Percentiles rank a stretch among this genome's conserved stretches.
phyloP scores from a whole-genome alignment of 2,797 vertebrate species.

The Eremophila alpestris region DNA sequence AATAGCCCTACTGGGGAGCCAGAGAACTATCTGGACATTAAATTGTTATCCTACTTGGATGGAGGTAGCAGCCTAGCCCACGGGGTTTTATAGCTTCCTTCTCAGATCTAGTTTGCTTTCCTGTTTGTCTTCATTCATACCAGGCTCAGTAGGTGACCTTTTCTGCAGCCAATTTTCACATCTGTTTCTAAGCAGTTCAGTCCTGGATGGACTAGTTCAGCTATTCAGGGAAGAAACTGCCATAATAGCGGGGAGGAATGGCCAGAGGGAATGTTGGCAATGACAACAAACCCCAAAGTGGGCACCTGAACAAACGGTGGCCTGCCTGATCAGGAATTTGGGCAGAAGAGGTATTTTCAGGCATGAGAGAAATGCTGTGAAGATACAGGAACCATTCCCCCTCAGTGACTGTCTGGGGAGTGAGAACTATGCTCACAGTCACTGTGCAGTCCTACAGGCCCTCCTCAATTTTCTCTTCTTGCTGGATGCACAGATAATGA shows the following conservation, averaged over 20 bases:
- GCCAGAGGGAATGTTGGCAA: not conserved
- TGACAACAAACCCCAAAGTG: not conserved
- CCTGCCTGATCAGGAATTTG: not conserved
- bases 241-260: not conserved
- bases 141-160: conserved; percentile 62
- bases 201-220: not conserved
- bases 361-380: not conserved
- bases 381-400: not conserved
- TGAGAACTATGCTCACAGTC: not conserved
- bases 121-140: conserved; percentile 54
- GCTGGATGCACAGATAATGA: conserved; percentile 22
- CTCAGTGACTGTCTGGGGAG: not conserved
- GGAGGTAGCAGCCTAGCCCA: conserved; percentile 45
- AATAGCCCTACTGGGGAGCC: not conserved
- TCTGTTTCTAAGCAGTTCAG: conserved; percentile 46
- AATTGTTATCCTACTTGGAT: conserved; percentile 42
- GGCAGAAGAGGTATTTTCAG: not conserved
- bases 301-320: not conserved
- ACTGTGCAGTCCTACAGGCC: not conserved
- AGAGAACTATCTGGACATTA: conserved; percentile 3
- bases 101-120: conserved; percentile 43
- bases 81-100: conserved; percentile 48
- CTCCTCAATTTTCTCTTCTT: conserved; percentile 7
- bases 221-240: not conserved
- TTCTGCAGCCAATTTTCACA: conserved; percentile 59